Evolutionary conservation across 2,797 vertebrate species (phyloP).

Genomic region (Adelosebastes latens): DNA sequence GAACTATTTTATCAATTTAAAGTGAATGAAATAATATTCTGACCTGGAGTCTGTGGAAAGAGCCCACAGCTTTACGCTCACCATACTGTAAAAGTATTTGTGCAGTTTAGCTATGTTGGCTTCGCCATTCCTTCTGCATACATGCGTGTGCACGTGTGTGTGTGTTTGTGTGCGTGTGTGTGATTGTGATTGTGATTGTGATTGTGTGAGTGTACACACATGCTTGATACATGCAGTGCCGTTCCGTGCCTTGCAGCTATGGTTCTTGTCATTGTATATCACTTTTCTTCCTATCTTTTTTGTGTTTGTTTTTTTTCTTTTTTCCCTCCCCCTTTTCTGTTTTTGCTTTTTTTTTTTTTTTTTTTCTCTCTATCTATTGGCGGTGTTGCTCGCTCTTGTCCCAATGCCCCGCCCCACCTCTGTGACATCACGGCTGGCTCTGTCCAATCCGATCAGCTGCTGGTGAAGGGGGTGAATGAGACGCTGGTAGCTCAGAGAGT

Average conservation of each 20-base stretch:
- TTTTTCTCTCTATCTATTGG: slow-evolving; percentile 83
- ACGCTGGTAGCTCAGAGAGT: slow-evolving; percentile 99
- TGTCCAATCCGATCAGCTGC: slow-evolving; percentile 94
- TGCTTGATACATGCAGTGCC: slow-evolving; percentile 69
- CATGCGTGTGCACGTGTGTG: slow-evolving; percentile 50
- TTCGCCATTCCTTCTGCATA: slow-evolving; percentile 78
- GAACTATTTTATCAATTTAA: not conserved
- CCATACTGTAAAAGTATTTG: slow-evolving; percentile 75
- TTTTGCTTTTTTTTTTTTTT: slow-evolving; percentile 75
- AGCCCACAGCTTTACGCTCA: slow-evolving; percentile 54
- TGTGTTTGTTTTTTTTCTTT: slow-evolving; percentile 79
- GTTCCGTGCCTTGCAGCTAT: slow-evolving; percentile 83
- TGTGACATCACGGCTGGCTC: slow-evolving; percentile 93
- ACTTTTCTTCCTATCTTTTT: slow-evolving; percentile 86
- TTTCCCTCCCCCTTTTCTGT: slow-evolving; percentile 73
- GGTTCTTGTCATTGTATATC: slow-evolving; percentile 90
- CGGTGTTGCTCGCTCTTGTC: slow-evolving; percentile 93
- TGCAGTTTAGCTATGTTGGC: slow-evolving; percentile 84
- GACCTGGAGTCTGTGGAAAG: slow-evolving; percentile 64
- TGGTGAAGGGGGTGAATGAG: slow-evolving; percentile 99
- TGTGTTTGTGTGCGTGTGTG: not conserved
- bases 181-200: not conserved
- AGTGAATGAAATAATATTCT: slow-evolving; percentile 17
- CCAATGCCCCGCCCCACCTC: slow-evolving; percentile 90
- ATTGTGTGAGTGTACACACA: slow-evolving; percentile 24